phyloP scores from a whole-genome alignment of 2,797 vertebrate species.

The Ceryle rudis region DNA sequence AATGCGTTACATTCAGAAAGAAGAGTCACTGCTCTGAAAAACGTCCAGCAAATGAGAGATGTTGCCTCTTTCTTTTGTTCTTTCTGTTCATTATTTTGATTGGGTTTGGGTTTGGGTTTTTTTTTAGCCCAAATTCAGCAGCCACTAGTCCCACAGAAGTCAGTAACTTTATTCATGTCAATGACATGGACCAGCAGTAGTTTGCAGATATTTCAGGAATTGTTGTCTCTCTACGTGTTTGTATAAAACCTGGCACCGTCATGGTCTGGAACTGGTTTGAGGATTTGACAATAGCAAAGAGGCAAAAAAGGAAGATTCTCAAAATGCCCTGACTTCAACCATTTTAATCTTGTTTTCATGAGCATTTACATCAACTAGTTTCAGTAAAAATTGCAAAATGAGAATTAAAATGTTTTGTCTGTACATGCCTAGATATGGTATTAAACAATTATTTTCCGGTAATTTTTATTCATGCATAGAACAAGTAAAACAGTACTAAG shows the following conservation, averaged over 20 bases:
- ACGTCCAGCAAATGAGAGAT: not conserved
- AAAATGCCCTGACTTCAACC: accelerated
- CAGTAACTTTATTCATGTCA: not conserved
- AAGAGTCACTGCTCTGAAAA: not conserved
- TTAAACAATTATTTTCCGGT: not conserved
- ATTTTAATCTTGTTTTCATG: not conserved
- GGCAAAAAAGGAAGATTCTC: not conserved
- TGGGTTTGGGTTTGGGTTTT: not conserved
- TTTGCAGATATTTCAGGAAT: not conserved
- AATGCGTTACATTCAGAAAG: not conserved
- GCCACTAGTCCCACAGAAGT: not conserved
- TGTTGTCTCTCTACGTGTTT: not conserved
- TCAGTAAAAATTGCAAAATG: not conserved
- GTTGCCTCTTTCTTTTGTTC: not conserved
- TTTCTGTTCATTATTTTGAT: not conserved
- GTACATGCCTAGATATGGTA: not conserved
- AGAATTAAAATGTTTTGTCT: not conserved
- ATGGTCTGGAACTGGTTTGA: not conserved
- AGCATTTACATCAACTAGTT: not conserved
- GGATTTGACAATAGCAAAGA: not conserved
- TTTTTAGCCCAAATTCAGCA: not conserved
- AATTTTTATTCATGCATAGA: not conserved
- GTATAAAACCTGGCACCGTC: not conserved
- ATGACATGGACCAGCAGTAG: not conserved
- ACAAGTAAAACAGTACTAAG: not conserved